phyloP scores from a whole-genome alignment of 2,888 invertebrate species.

The Oxyteleia sp. region DNA sequence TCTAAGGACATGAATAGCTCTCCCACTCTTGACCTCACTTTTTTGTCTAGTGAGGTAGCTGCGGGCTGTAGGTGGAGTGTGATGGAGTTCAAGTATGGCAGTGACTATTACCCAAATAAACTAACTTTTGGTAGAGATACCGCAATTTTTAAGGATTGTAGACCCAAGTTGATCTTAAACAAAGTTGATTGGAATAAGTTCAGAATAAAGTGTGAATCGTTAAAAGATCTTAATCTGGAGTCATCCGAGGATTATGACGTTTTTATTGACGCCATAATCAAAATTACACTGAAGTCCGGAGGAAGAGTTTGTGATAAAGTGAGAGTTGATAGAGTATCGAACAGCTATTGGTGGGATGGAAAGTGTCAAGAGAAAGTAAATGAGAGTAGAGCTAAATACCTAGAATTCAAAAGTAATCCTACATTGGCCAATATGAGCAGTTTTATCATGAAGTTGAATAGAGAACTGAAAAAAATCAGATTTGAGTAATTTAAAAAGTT shows the following conservation, averaged over 20 bases:
- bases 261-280: background rate
- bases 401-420: slow-evolving; percentile 8
- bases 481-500: slow-evolving; percentile 13
- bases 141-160: background rate
- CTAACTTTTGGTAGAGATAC: background rate
- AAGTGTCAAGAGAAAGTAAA: slow-evolving; percentile 16
- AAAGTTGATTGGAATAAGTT: background rate
- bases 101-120: slow-evolving; percentile 17
- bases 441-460: background rate
- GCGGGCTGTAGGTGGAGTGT: background rate
- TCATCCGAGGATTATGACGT: slow-evolving; percentile 2
- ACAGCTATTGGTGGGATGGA: slow-evolving; percentile 19
- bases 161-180: slow-evolving; percentile 19
- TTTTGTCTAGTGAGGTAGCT: background rate
- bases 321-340: background rate
- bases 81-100: slow-evolving; percentile 5
- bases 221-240: background rate
- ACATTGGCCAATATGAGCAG: slow-evolving; percentile 22
- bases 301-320: background rate
- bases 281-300: slow-evolving; percentile 6
- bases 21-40: background rate
- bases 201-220: background rate
- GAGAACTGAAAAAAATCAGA: slow-evolving; percentile 8
- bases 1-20: background rate
- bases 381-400: background rate